A percentile compares a stretch with the other conserved stretches of the same genome.
Evolutionary conservation across 2,797 vertebrate species (phyloP).

Genomic region (Emys orbicularis): DNA sequence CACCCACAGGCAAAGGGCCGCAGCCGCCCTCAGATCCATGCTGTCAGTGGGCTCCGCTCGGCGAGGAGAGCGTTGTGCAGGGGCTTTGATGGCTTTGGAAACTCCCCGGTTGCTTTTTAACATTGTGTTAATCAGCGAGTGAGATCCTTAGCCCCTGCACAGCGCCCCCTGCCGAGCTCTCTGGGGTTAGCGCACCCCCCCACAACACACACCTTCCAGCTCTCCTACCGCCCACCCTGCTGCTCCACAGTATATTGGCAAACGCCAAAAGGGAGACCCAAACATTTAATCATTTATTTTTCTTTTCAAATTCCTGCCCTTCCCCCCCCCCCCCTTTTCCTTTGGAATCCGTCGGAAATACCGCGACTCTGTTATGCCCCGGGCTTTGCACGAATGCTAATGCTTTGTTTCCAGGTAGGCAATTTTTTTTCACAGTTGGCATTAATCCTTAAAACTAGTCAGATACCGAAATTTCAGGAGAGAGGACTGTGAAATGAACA

Average conservation of each 20-base stretch:
- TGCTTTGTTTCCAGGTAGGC: background rate
- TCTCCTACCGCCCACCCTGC: background rate
- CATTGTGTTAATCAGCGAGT: conserved; percentile 77
- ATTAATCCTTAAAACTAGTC: background rate
- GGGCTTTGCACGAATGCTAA: background rate
- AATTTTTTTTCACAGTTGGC: background rate
- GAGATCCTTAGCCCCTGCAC: background rate
- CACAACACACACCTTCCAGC: background rate
- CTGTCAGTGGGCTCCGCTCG: conserved; percentile 24
- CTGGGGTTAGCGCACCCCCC: conserved; percentile 4
- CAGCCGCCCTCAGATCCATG: conserved; percentile 85
- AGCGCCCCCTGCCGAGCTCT: conserved; percentile 21
- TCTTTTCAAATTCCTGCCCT: background rate
- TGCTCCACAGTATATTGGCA: too few species aligned
- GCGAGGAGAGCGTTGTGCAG: background rate
- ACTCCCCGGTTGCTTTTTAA: conserved; percentile 86
- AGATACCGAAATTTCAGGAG: background rate
- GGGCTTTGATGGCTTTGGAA: conserved; percentile 80
- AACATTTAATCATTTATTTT: background rate
- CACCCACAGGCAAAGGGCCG: conserved; percentile 86
- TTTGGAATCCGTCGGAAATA: background rate
- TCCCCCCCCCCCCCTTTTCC: background rate
- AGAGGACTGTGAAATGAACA: background rate
- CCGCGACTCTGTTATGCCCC: background rate
- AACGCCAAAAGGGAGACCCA: background rate